A percentile compares a stretch with the other conserved stretches of the same genome.
Evolutionary conservation across 2,113 vertebrate species (phyloP).

Genomic region (Eulacestoma nigropectus): DNA sequence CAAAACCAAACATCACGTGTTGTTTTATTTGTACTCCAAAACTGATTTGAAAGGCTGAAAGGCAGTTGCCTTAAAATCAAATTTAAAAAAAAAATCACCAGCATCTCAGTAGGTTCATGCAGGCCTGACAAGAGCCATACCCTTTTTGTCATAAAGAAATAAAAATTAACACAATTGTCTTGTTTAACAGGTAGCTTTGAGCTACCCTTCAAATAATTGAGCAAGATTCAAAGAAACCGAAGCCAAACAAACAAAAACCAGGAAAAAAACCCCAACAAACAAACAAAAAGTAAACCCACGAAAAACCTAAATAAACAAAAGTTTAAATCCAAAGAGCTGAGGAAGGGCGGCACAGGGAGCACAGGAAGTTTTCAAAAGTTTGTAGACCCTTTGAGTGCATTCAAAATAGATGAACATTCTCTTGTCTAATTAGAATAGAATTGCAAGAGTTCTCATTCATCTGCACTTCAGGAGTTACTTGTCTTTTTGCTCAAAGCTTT

Average conservation of each 20-base stretch:
- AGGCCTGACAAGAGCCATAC: not conserved
- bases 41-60: not conserved
- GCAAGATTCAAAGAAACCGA: not conserved
- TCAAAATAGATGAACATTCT: not conserved
- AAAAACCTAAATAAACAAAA: not conserved
- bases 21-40: not conserved
- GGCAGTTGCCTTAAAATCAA: not conserved
- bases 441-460: not conserved
- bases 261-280: not conserved
- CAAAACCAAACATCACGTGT: not conserved
- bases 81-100: not conserved
- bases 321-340: not conserved
- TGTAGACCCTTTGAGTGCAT: not conserved
- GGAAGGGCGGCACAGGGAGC: not conserved
- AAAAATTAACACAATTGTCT: not conserved
- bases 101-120: not conserved
- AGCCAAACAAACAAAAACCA: not conserved
- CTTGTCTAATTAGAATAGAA: constrained; percentile 2
- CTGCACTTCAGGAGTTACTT: not conserved
- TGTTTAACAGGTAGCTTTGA: not conserved
- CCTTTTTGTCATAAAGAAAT: not conserved
- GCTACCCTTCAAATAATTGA: not conserved
- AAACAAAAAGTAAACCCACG: not conserved
- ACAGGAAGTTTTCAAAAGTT: constrained; percentile 13
- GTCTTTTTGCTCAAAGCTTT: not conserved